Base-by-base conservation (phyloP, 1,140 invertebrate genomes). In the Saxidomus purpurata region DNA sequence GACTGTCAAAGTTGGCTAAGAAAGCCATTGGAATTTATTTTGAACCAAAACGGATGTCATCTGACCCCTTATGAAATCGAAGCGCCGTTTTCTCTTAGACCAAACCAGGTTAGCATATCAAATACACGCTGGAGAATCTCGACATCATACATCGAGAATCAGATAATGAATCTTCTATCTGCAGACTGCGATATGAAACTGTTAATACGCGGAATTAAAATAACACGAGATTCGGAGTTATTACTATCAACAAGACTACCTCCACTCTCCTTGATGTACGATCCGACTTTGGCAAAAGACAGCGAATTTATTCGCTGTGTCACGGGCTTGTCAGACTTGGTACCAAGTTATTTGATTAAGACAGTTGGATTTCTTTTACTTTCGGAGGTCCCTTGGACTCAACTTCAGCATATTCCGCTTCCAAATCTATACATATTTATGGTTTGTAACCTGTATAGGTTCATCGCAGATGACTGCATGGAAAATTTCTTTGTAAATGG, bases 111-210 rank as follows among this genome's bases (percentile, higher is more conserved):
- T 43, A 15, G 15, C 43, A 43, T 43, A 15, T 43, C 43, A 8
- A 4, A 43, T 8, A 31, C n/a, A 9, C 86, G 81, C 55, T 87
- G 86, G 86, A 80, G 61, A 43, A 47, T 80, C 22, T 87, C 86
- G 19, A 87, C 86, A 19, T 87, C 86, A n/a, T 87, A 69, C 63
- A 69, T 71, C 0, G 86, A 87, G 71, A 19, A 87, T 69, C 3
- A 19, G 25, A 43, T 69, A 25, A 31, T 80, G 28, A 38, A 9
- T 19, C 34, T 38, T 49, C 38, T 49, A 63, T 22, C 55, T 22
- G 3, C 17, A 9, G 59, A 80, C 28, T 36, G 4, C 2, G 25
- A 87, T 31, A 34, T 71, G 17, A 71, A 71, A 34, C 25, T 71
- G 1, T n/a, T 28, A n/a, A 71, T 71, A 3, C 34, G 67, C 1